Evolutionary conservation across 1,140 invertebrate genomes (phyloP).

Genomic region (Tetranychus cinnabarinus): DNA sequence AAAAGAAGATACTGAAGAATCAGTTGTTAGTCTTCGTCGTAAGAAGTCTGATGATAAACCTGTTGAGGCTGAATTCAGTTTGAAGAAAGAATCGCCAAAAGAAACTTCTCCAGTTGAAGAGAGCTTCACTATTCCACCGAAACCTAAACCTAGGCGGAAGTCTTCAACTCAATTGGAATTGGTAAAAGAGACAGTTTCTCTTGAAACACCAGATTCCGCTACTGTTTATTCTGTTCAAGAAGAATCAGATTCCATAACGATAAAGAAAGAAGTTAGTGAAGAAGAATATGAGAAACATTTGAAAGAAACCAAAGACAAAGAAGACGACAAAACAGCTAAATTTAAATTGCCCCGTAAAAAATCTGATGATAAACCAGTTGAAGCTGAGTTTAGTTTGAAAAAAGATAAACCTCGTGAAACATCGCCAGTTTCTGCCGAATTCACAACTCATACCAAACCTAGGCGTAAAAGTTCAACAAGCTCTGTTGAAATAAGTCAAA

Average conservation of each 20-base stretch:
- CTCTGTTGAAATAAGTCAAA: background rate
- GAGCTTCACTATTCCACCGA: constrained; percentile 9
- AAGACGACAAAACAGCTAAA: constrained; percentile 4
- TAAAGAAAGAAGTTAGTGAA: background rate
- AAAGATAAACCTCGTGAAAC: constrained; percentile 1
- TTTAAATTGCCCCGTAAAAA: background rate
- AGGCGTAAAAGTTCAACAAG: background rate
- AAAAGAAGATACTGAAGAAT: background rate
- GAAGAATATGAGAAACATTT: background rate
- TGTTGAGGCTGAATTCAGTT: background rate
- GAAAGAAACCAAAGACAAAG: constrained; percentile 8
- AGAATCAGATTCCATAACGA: background rate
- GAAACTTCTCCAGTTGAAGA: constrained; percentile 20
- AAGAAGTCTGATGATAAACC: background rate
- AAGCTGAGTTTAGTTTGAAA: background rate
- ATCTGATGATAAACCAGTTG: background rate
- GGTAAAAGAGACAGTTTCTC: constrained; percentile 21
- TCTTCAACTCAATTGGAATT: background rate
- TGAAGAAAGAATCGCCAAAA: constrained; percentile 14
- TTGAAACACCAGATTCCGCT: constrained; percentile 17
- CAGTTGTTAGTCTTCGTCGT: background rate
- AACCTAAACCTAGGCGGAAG: background rate
- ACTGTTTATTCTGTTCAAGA: background rate
- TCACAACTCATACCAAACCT: background rate
- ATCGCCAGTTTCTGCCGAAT: background rate